Evolutionary conservation across 2,797 vertebrate species (phyloP).

Genomic region (Premnoplex brunnescens): DNA sequence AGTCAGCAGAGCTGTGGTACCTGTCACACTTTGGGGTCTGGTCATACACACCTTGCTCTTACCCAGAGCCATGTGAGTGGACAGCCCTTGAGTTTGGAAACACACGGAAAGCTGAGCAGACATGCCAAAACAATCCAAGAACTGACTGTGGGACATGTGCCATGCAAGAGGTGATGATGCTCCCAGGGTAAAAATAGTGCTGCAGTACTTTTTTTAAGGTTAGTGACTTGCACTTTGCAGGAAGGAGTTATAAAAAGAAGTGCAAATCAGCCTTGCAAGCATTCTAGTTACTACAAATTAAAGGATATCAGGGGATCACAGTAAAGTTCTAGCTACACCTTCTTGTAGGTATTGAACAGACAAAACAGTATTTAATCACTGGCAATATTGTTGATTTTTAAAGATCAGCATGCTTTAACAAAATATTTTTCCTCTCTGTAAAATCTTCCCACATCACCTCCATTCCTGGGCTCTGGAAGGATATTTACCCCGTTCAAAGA

Average conservation of each 20-base stretch:
- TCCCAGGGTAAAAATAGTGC: background rate
- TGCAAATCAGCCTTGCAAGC: background rate
- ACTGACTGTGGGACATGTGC: background rate
- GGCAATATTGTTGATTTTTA: background rate
- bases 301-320: background rate
- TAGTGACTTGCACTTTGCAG: background rate
- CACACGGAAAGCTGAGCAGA: background rate
- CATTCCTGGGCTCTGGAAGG: background rate
- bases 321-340: background rate
- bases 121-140: background rate
- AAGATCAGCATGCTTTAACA: background rate
- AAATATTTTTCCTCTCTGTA: background rate
- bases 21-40: background rate
- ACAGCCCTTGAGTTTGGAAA: background rate
- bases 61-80: background rate
- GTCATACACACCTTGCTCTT: background rate
- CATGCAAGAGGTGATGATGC: background rate
- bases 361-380: background rate
- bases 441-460: background rate
- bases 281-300: background rate
- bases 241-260: background rate
- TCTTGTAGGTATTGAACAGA: background rate
- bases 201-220: background rate
- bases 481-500: background rate
- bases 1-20: background rate